Evolutionary conservation across 2,888 invertebrate species (phyloP).

Genomic region (Bombyx huttoni): DNA sequence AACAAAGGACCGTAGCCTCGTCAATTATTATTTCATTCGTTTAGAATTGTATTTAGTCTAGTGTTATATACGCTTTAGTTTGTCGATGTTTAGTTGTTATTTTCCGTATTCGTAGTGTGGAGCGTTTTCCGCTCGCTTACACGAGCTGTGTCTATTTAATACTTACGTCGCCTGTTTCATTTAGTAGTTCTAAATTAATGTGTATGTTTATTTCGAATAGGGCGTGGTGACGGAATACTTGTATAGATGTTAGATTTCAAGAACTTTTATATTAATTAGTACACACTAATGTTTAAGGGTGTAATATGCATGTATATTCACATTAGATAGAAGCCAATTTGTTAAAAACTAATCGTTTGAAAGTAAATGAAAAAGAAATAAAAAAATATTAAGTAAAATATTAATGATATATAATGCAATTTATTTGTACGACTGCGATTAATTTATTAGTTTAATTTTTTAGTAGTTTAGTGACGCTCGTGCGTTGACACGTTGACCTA

Average conservation of each 20-base stretch:
- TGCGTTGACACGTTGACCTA: slow-evolving; percentile 12
- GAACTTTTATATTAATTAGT: slow-evolving; percentile 52
- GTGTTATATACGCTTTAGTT: slow-evolving; percentile 30
- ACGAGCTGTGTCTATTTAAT: slow-evolving; percentile 39
- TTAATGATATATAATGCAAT: slow-evolving; percentile 13
- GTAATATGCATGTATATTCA: slow-evolving; percentile 51
- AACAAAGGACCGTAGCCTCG: slow-evolving; percentile 45
- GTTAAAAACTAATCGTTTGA: slow-evolving; percentile 21
- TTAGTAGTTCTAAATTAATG: slow-evolving; percentile 40
- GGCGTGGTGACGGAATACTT: slow-evolving; percentile 55
- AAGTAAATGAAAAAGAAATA: slow-evolving; percentile 8
- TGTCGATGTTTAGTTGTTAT: slow-evolving; percentile 43
- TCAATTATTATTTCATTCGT: slow-evolving; percentile 44
- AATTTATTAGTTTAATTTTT: slow-evolving; percentile 29
- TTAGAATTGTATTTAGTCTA: slow-evolving; percentile 18
- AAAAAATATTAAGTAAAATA: slow-evolving; percentile 10
- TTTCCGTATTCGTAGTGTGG: slow-evolving; percentile 38
- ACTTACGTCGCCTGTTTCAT: slow-evolving; percentile 18
- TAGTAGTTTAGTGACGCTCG: slow-evolving; percentile 17
- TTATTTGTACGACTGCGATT: slow-evolving; percentile 31
- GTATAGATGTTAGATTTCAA: slow-evolving; percentile 44
- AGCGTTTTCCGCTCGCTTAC: slow-evolving; percentile 12
- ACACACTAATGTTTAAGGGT: slow-evolving; percentile 45
- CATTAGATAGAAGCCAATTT: slow-evolving; percentile 54
- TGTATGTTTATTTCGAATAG: slow-evolving; percentile 24